These are phyloP conservation scores for Amphiprion percula DNA, from an alignment of 2,113 vertebrate genomes.

Conservation along the genomic window DNA sequence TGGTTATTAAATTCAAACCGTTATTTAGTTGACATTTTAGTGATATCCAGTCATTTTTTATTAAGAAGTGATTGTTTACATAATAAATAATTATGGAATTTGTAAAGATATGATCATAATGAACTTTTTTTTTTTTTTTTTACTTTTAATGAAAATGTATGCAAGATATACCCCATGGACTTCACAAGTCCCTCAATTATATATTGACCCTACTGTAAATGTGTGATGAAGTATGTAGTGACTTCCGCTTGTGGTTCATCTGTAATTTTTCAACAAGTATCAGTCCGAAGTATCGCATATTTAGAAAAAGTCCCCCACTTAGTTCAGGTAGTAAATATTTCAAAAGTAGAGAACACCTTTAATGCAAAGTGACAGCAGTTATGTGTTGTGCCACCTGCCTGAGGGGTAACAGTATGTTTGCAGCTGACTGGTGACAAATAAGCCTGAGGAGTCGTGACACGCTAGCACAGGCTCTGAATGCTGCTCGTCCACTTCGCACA, in stretches of 20 bases:
- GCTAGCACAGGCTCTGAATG: constrained; percentile 66
- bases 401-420: constrained; percentile 49
- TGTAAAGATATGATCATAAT: no score
- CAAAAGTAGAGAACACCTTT: background rate
- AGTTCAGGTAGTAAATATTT: constrained; percentile 23
- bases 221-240: background rate
- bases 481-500: constrained; percentile 53
- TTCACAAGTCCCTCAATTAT: no score
- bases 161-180: no score
- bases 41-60: no score
- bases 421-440: constrained; percentile 36
- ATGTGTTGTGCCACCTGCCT: constrained; percentile 30
- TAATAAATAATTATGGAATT: no score
- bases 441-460: constrained; percentile 28
- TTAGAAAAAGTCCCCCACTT: background rate
- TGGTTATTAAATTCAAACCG: no score
- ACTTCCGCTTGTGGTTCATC: background rate
- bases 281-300: constrained; percentile 4
- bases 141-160: no score
- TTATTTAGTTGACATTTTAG: no score
- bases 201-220: background rate
- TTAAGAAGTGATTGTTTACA: no score
- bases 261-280: constrained; percentile 8
- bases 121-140: no score
- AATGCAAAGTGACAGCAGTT: constrained; percentile 13